Evolutionary conservation across 2,113 vertebrate genomes (phyloP).

Genomic region (Cromileptes altivelis): DNA sequence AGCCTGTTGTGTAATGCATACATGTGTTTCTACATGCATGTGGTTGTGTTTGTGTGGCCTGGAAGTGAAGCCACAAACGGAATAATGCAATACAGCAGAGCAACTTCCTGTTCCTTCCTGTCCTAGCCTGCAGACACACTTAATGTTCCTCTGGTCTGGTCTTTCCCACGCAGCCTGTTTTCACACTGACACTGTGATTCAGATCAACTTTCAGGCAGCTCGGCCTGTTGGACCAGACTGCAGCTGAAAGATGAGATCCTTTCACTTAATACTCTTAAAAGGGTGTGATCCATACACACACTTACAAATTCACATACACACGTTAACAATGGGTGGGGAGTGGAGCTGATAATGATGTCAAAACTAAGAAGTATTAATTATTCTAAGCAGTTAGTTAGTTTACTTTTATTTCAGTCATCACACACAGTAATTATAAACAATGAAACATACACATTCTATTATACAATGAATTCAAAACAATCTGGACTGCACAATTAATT

Average conservation of each 20-base stretch:
- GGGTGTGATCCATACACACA: slow-evolving; percentile 10
- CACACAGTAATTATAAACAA: too few relatives aligned
- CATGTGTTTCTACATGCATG: background rate
- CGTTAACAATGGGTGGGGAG: too few relatives aligned
- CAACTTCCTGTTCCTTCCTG: slow-evolving; percentile 14
- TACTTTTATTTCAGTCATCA: too few relatives aligned
- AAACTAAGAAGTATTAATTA: too few relatives aligned
- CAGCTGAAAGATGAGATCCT: slow-evolving; percentile 50
- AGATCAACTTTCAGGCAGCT: slow-evolving; percentile 29
- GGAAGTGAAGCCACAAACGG: background rate
- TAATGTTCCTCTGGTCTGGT: background rate
- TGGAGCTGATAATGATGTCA: too few relatives aligned
- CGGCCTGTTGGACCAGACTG: slow-evolving; percentile 28
- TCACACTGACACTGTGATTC: slow-evolving; percentile 21
- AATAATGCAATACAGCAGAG: slow-evolving; percentile 11
- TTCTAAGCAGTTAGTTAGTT: too few relatives aligned
- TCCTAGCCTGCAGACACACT: background rate
- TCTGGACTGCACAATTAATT: too few relatives aligned
- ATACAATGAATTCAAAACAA: too few relatives aligned
- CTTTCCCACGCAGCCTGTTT: slow-evolving; percentile 18
- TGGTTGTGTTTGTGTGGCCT: background rate
- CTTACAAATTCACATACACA: background rate
- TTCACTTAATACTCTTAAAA: slow-evolving; percentile 36
- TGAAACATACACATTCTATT: too few relatives aligned
- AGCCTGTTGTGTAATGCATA: background rate